Conservation (phyloP, 2,113 vertebrate genomes). For the Hucho hucho region DNA sequence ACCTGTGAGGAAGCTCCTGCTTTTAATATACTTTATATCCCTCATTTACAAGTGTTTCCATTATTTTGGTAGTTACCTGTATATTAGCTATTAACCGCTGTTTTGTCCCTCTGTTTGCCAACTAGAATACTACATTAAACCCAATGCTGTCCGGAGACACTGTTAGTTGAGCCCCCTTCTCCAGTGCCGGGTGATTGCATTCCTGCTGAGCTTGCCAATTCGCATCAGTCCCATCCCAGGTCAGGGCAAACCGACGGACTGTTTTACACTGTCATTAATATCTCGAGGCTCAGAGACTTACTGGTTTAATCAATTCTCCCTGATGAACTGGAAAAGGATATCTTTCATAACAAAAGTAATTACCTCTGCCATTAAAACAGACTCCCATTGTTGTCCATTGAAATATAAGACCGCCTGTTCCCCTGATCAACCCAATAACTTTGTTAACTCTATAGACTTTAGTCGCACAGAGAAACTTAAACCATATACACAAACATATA, state of each 20-base stretch:
- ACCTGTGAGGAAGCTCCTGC: too few species aligned
- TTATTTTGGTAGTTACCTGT: too few species aligned
- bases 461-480: too few species aligned
- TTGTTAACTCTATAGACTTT: too few species aligned
- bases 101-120: too few species aligned
- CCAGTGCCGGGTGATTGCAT: slow-evolving; percentile 20
- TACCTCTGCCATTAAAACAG: slow-evolving; percentile 29
- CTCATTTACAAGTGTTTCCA: too few species aligned
- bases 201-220: slow-evolving; percentile 31
- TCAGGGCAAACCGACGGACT: not conserved
- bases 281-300: slow-evolving; percentile 18
- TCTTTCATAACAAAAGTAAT: slow-evolving; percentile 36
- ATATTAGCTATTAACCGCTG: too few species aligned
- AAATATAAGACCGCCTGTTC: slow-evolving; percentile 17
- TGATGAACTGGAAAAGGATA: slow-evolving; percentile 18
- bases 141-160: too few species aligned
- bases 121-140: too few species aligned
- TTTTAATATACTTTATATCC: too few species aligned
- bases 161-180: too few species aligned
- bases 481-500: too few species aligned
- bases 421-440: slow-evolving; percentile 1
- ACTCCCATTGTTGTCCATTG: slow-evolving; percentile 40
- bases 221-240: slow-evolving; percentile 24
- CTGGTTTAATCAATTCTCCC: slow-evolving; percentile 37
- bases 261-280: slow-evolving; percentile 38